phyloP scores from a whole-genome alignment of 2,888 invertebrate genomes.

The Parasteatoda lunata region DNA sequence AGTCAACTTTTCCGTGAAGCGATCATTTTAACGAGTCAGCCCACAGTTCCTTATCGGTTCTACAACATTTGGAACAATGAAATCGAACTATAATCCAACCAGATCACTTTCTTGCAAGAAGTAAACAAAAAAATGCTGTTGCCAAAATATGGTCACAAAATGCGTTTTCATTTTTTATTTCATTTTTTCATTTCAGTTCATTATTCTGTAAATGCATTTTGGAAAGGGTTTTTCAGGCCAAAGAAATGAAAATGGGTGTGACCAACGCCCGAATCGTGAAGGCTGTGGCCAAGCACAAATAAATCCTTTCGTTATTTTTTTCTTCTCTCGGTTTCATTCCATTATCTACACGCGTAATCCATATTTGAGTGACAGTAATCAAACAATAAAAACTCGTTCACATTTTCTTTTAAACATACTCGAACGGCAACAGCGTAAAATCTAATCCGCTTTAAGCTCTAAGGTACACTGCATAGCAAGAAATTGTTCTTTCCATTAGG shows the following conservation, averaged over 20 bases:
- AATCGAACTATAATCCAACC: neutral
- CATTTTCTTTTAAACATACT: neutral
- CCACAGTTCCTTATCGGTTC: neutral
- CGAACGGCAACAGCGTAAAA: neutral
- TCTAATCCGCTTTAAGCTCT: neutral
- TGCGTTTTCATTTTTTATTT: no score
- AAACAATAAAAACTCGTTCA: constrained; percentile 46
- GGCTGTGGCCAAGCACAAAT: neutral
- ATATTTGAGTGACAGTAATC: constrained; percentile 44
- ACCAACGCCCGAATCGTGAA: constrained; percentile 19
- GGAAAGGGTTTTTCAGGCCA: neutral
- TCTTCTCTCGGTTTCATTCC: constrained; percentile 20
- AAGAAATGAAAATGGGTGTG: constrained; percentile 40
- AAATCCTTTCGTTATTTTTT: constrained; percentile 18
- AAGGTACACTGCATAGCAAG: neutral
- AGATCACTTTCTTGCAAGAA: neutral
- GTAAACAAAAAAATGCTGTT: neutral
- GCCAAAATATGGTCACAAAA: neutral
- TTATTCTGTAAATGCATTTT: constrained; percentile 11
- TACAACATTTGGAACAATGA: neutral
- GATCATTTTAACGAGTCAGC: neutral
- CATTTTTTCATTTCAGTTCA: neutral
- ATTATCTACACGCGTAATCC: constrained; percentile 39
- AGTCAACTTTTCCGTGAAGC: neutral
- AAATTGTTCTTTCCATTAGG: neutral